Base-by-base conservation (phyloP, 2,797 vertebrate species). In the Buceros bicornis region DNA sequence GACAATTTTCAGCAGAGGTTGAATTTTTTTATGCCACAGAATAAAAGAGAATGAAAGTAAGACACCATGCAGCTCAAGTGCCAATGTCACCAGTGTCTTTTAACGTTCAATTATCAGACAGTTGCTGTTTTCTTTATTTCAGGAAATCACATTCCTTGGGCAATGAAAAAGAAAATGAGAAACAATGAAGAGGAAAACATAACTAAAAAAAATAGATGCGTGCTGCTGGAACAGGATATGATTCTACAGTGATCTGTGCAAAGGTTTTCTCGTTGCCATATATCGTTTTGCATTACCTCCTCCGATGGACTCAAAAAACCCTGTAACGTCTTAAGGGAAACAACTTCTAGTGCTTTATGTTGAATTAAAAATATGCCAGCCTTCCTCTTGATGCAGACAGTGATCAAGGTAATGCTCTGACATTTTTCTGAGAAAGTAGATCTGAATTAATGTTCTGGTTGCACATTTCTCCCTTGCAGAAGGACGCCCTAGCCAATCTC, bases 161-260 rank as follows among this genome's bases (percentile, higher is more conserved):
- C 47, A 87, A 42, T 43, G 14, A 35, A 81, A 56, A 74, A 45
- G 25, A 56, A 79, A 64, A 47, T 7, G 7, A 78, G 42, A 84
- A 95, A 95, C 18, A 90, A 91, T 47, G 28, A 88, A 69, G 47
- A 95, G 62, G 60, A 84, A 92, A 87, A 82, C 60, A 45, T 29
- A 77, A 86, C 66, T 11, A 3, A 51, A 18, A 64, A 24, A 74
- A 40, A 7, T 13, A 28, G 40, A 90, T 40, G 25, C 21, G 40
- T 4, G 18, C 19, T 92, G 60, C n/a, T 83, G 62, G 28, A 69
- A 90, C 58, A 93, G 62, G 85, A 77, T 66, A 33, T 66, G 62
- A 42, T 81, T 67, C 56, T 40, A 18, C 35, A 66, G 13, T 48
- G 69, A 82, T 33, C 18, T 70, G n/a, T 60, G 77, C 56, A 82